A percentile compares a stretch with the other conserved stretches of the same genome.
Evolutionary conservation across 2,797 vertebrate genomes (phyloP).

Genomic region (Psittacula derbiana): DNA sequence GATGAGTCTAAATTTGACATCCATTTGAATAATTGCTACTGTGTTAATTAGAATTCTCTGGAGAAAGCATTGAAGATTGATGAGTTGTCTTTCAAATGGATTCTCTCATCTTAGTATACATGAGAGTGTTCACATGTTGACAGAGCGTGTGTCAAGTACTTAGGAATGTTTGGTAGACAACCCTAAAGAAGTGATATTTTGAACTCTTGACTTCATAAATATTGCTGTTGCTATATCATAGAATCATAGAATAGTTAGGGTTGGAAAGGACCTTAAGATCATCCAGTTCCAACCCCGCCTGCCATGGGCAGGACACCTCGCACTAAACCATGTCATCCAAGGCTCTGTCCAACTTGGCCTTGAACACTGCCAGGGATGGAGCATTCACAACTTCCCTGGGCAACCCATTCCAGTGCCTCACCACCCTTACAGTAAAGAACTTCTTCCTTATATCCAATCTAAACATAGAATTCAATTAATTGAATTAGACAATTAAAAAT

Average conservation of each 20-base stretch:
- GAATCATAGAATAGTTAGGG: no score
- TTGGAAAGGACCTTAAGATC: no score
- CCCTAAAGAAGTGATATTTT: not conserved
- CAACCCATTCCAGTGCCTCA: no score
- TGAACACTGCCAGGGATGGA: no score
- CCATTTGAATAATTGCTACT: not conserved
- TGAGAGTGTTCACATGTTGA: not conserved
- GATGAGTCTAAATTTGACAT: not conserved
- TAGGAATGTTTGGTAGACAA: not conserved
- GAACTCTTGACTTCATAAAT: fast-evolving
- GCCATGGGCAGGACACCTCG: no score
- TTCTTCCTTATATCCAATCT: no score
- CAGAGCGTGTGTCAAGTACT: not conserved
- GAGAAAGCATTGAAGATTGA: not conserved
- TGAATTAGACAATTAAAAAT: not conserved
- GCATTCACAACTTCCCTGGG: no score
- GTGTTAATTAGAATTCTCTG: not conserved
- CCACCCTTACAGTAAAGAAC: no score
- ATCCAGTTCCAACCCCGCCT: no score
- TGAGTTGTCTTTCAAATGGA: not conserved
- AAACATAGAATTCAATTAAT: not conserved
- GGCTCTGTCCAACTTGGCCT: no score
- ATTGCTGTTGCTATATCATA: not conserved
- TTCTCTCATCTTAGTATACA: not conserved
- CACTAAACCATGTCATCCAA: no score